Base-by-base conservation (phyloP, 2,888 invertebrate genomes). In the Marasmarcha lunaedactyla region DNA sequence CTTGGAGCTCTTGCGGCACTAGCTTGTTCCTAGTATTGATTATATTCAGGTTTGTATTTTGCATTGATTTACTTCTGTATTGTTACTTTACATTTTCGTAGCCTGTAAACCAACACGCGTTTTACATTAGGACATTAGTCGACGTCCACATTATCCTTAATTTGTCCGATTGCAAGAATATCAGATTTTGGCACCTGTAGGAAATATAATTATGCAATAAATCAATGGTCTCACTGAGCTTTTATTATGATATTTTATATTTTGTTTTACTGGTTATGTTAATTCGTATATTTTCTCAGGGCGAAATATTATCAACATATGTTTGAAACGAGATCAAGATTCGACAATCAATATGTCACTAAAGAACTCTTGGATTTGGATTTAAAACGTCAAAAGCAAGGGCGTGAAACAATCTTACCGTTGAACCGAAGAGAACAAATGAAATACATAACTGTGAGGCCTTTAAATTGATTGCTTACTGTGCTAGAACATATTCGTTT, bases 291-390 rank as follows among this genome's bases (percentile, higher is more conserved):
- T n/a, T n/a, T 35, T 61, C 67, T 20, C 56, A 92, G 92, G 55
- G 89, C 90, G 0, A 76, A 89, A 45, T 83, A 88, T 49, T 93
- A 92, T 57, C 88, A 90, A 50, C 78, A 88, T 49, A 90, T 89
- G 71, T 93, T 88, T 63, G 71, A 91, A 52, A 88, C 87, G 0
- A 86, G 85, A 42, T 89, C 89, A 7, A 81, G 87, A 2, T 93
- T 88, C 54, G 91, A 92, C 56, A 93, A 93, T 56, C 77, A 84
- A 9, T 93, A 89, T 53, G 78, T 93, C 0, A 91, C 89, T 0
- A 77, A 85, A 42, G 85, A 90, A 47, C 83, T 93, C 35, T 71
- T 87, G 1, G 77, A 85, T 26, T 81, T 93, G 25, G 91, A 93
- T 52, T 51, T 86, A 15, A 73, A 85, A 45, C 83, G 91, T 46